Conservation (phyloP, 2,113 vertebrate species). For the Sinosuthora webbiana region DNA sequence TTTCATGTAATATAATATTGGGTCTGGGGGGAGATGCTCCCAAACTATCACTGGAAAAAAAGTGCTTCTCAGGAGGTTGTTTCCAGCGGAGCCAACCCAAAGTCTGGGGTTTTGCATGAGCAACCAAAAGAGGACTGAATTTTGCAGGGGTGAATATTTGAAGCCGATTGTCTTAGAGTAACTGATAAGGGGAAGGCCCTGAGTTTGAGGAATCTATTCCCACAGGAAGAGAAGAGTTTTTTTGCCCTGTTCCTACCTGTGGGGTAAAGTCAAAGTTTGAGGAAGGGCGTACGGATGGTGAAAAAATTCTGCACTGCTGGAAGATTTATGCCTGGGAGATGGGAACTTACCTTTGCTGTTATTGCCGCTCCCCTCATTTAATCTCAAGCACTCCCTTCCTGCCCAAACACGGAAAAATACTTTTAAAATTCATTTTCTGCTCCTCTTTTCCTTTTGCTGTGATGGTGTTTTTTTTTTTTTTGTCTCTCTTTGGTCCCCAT, state of each 20-base stretch:
- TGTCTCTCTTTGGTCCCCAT: neutral
- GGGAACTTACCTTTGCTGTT: neutral
- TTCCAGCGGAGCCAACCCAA: neutral
- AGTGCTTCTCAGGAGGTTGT: neutral
- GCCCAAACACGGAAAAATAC: neutral
- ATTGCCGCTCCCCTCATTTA: neutral
- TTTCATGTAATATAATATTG: rapidly evolving
- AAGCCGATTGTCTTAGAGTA: rapidly evolving
- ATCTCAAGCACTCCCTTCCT: neutral
- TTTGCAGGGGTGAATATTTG: neutral
- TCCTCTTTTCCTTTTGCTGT: neutral
- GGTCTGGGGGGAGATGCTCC: neutral
- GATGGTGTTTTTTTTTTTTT: slow-evolving; percentile 2
- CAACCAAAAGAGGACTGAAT: neutral
- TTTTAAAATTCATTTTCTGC: neutral
- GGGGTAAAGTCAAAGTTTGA: neutral
- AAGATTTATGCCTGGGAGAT: neutral
- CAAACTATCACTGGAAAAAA: neutral
- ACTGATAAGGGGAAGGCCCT: neutral
- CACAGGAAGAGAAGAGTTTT: neutral
- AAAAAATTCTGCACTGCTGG: too few relatives aligned
- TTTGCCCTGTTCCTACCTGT: neutral
- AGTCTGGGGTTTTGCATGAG: neutral
- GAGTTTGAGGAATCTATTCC: neutral
- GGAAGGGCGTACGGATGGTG: rapidly evolving